Base-by-base conservation (phyloP, 2,888 invertebrate species). In the Diarsia mendica region DNA sequence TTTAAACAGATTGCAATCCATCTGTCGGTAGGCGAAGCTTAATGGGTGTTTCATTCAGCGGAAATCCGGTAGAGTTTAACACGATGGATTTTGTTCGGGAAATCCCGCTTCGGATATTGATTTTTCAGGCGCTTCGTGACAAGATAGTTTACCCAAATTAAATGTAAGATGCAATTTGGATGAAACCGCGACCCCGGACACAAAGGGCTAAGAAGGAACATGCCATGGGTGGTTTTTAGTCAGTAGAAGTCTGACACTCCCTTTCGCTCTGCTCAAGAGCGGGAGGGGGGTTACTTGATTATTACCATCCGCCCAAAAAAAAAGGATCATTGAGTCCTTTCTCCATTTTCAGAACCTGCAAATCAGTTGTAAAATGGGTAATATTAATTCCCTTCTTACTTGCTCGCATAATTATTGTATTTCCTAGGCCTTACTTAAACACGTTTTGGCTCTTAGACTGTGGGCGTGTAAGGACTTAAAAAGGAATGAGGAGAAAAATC, bases 361-460 rank as follows among this genome's bases (percentile, higher is more conserved):
- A 61, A 61, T 39, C 60, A 0, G 20, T 61, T 58, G 55, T 23
- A 55, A 23, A 55, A 55, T 58, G 39, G 6, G n/a, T 5, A 49
- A 74, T 39, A 6, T 72, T 44, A 71, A 61, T 64, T 58, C 20
- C 28, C 72, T 72, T 51, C n/a, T 61, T 18, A 20, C 39, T 11
- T 48, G 58, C 64, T 63, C 28, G 61, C 72, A 64, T 60, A n/a
- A n/a, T n/a, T n/a, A 75, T 76, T 70, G 44, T 55, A 67, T 77
- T 68, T 74, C 60, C 67, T 53, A 73, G 49, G 28, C 72, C 55
- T 83, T 73, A 85, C 90, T 91, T 89, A 80, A 87, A 86, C 91
- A 92, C 91, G 91, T 86, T 71, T 85, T 71, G 76, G 80, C 87
- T 83, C 89, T 89, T 80, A 82, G 68, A 71, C 73, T 77, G 65